These are phyloP conservation scores for Drosophila quinaria DNA, from an alignment of 2,888 invertebrate species.

Conservation along the genomic window DNA sequence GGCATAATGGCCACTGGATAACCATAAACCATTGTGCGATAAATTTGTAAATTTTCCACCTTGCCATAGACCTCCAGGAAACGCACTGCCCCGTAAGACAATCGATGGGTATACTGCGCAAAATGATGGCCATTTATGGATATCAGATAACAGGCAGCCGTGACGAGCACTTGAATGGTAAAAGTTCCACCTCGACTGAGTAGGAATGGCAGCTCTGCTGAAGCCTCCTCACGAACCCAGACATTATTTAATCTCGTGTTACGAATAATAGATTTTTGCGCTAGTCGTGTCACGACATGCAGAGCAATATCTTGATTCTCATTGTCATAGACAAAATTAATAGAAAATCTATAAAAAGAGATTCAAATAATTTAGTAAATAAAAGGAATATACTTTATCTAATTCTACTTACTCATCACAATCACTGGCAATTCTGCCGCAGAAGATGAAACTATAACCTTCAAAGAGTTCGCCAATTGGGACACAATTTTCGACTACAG, in stretches of 20 bases:
- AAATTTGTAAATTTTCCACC: constrained; percentile 35
- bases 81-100: constrained; percentile 85
- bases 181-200: constrained; percentile 11
- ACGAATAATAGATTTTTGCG: constrained; percentile 14
- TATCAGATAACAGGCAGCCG: constrained; percentile 88
- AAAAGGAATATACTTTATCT: neutral
- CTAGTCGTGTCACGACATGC: constrained; percentile 84
- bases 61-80: constrained; percentile 18
- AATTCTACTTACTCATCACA: constrained; percentile 32
- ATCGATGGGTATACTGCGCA: constrained; percentile 88
- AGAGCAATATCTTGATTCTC: constrained; percentile 18
- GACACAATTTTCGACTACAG: neutral
- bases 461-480: constrained; percentile 24
- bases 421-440: constrained; percentile 20
- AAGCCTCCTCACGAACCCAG: constrained; percentile 91
- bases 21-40: constrained; percentile 32
- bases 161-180: constrained; percentile 87
- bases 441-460: constrained; percentile 39
- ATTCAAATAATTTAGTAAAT: neutral
- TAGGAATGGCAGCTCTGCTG: constrained; percentile 62
- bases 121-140: constrained; percentile 90
- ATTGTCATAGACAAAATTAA: constrained; percentile 16
- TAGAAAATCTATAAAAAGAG: constrained; percentile 2
- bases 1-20: constrained; percentile 37
- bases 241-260: constrained; percentile 83